Percentiles rank a stretch among this genome's conserved stretches.
Conservation (phyloP, 2,888 invertebrate species). For the Troglohyphantes excavatus region DNA sequence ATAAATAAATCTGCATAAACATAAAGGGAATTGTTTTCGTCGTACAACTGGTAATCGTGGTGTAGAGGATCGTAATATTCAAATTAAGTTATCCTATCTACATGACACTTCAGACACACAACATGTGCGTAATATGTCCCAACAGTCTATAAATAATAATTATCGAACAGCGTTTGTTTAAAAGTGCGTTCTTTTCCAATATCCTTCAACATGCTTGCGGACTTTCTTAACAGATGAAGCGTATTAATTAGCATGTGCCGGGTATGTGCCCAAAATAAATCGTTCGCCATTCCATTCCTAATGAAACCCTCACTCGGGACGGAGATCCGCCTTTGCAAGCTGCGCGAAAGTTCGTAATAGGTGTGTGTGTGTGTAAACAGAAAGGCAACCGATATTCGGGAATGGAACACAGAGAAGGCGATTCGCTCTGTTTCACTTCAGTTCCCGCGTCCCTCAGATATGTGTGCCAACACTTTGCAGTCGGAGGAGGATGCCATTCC, state of each 20-base stretch:
- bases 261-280: not conserved
- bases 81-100: no score
- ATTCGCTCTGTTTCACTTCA: constrained; percentile 56
- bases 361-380: constrained; percentile 28
- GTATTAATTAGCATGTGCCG: not conserved
- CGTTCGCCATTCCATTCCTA: not conserved
- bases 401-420: constrained; percentile 13
- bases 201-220: no score
- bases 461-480: constrained; percentile 7
- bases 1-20: no score
- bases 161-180: no score
- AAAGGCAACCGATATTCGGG: constrained; percentile 6
- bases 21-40: no score
- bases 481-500: constrained; percentile 11
- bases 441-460: constrained; percentile 32
- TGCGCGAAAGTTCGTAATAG: not conserved
- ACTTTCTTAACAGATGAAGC: no score
- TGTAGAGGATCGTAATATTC: no score
- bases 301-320: not conserved
- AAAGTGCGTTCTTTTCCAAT: no score
- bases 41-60: no score
- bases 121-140: no score
- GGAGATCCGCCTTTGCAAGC: not conserved
- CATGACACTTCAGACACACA: no score
- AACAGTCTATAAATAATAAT: no score